Base-by-base conservation (phyloP, 2,797 vertebrate genomes). In the Distichodus sexfasciatus region DNA sequence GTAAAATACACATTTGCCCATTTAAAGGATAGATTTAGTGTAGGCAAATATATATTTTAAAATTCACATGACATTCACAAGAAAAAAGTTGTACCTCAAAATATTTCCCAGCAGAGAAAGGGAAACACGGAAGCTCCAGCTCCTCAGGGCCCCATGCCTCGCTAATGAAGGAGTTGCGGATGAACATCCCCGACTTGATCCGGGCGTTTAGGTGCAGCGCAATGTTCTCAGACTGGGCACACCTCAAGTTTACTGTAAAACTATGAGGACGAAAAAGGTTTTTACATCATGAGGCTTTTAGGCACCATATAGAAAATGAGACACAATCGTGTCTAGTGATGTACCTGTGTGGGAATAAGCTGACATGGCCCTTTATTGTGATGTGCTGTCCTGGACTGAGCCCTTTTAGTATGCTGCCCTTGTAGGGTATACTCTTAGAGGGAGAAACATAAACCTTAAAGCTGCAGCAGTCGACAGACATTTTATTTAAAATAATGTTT, bases 101-200 rank as follows among this genome's bases (percentile, higher is more conserved):
- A 85, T 98, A 99, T 78, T 96, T 94, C 51, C 94, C 95, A 3
- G 93, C 84, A 6, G 87, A 90, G 82, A 99, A 99, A 36, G 97
- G 96, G 55, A 98, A 98, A 73, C 86, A 75, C 29, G 85, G 73
- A 59, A 95, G 75, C 73, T 89, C 90, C 54, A 74, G 88, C 87
- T 99, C 97, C 84, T 98, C 96, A 70, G 93, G 92, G 67, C 97
- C 97, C 97, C 97, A 99, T 73, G 93, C 89, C 23, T 92, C 90
- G 14, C 76, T 79, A 84, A 99, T 89, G 81, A 92, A 95, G 0
- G 96, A 96, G 86, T 99, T 99, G 83, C 96, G 94, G 72, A 94
- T 86, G 85, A 99, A 92, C 63, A 85, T 79, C 65, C 91, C 88
- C 0, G 82, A 87, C 82, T 94, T 97, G 74, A 98, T 84, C 50